Evolutionary conservation across 2,888 invertebrate species (phyloP), one percentile per base, ranked within the genome.

Genomic region (Candidula unifasciata): DNA sequence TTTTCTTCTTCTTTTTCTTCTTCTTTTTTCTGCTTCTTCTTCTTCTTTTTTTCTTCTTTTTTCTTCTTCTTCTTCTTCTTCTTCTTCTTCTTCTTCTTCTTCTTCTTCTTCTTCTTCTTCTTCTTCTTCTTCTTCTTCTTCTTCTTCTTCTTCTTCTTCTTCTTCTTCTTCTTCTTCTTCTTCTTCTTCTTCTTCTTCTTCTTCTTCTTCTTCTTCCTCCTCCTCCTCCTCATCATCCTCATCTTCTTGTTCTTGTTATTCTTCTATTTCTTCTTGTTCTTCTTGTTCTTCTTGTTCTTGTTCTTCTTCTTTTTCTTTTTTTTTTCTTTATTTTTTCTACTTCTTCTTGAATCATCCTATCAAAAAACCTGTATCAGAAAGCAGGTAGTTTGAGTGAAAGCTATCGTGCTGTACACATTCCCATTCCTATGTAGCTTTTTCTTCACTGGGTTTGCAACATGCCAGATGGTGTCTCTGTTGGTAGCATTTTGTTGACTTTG

Each of bases 71-170:
- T 64, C 30, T 30, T 18, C 33, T 18, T 30, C 18, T 24, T 80
- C 54, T 52, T 80, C 80, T 69, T 80, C 52, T 80, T 52, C 44
- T n/a, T 54, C 30, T 30, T 44, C 52, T 52, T 54, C n/a, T 54
- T 52, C 52, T 77, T 54, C n/a, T 30, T 77, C 44, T 77, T 30
- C 27, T 54, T 52, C 77, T 24, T 52, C 54, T 27, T 54, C 5
- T 21, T 52, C 54, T 5, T 54, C 24, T 52, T 10, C 54, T 54
- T 77, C 21, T 27, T 54, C 6, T 8, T 52, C 54, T 30, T 77
- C 21, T 24, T 35, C 13, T 8, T 74, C 44, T 21, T 64, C 30
- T 54, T 57, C 71, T 37, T 44, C 52, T 35, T 60, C 37, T 33
- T 66, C 37, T 66, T 30, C 66, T 60, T 80, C 64, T 30, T 73